Evolutionary conservation across 2,888 invertebrate species (phyloP), one percentile per base, ranked within the genome.

Genomic region (Serripes groenlandicus): DNA sequence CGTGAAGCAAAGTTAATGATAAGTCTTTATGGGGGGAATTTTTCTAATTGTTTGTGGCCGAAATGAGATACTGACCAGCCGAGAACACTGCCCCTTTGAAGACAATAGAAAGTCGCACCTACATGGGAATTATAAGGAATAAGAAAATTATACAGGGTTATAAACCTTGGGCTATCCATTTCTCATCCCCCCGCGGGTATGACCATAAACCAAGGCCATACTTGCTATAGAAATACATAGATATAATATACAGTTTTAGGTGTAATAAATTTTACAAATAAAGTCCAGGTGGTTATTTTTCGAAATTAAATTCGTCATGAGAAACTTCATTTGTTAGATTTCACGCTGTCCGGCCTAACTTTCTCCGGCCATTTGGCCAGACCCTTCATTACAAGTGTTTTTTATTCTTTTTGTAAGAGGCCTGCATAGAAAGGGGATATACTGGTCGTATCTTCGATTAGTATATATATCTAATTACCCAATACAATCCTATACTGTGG

Each of bases 101-200:
- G 81, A 83, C 83, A 86, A 83, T 83, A 86, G n/a, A n/a, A 86
- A 84, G 5, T 83, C 37, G 54, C 86, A 86, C 86, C 86, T 80
- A 86, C 76, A 80, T 83, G 82, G 60, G 74, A 86, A 86, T 83
- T 86, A 83, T 83, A 78, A 66, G 42, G 42, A 49, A 81, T 54
- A 78, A 70, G 71, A 80, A 77, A 78, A 62, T 71, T 78, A 54
- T 82, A 75, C 66, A 60, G 73, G 34, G 42, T 37, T 42, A 66
- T 66, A 75, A 64, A 75, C 75, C 30, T 28, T 26, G 42, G 66
- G 66, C 66, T 37, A 66, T 66, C 26, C 26, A 21, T 66, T 66
- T 64, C 35, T 37, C 23, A 66, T 42, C 66, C 32, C 35, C 42
- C 66, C 66, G 66, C 42, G 66, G 37, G 26, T 37, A 26, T 37